phyloP scores from a whole-genome alignment of 35 echinoderm and acorn worm genomes.

The Hemicentrotus pulcherrimus region DNA sequence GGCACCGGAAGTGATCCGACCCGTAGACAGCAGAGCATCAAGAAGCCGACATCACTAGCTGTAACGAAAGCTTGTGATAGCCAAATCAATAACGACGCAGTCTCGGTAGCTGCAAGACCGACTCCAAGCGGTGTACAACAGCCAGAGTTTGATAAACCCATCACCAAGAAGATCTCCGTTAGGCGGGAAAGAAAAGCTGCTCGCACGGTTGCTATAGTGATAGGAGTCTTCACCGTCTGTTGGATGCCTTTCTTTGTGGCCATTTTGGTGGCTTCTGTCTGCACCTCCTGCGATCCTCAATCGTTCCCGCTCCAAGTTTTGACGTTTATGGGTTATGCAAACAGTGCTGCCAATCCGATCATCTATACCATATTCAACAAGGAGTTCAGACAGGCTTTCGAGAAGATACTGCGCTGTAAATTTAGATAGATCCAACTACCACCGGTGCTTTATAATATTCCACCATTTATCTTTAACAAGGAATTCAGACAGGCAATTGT shows the following conservation, averaged over 20 bases:
- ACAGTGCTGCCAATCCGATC: conserved; percentile 62
- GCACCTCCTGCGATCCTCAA: conserved; percentile 9
- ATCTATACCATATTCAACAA: conserved; percentile 76
- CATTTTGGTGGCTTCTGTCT: conserved; percentile 37
- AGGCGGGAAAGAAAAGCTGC: conserved; percentile 65
- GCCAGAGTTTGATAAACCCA: not conserved
- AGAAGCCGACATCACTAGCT: not conserved
- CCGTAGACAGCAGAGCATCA: not conserved
- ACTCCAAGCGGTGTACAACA: not conserved
- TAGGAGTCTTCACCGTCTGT: conserved; percentile 72
- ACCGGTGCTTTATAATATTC: not conserved
- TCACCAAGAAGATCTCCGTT: conserved; percentile 45
- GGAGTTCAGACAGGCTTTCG: conserved; percentile 62
- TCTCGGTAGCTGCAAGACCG: not conserved
- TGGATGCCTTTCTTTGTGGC: conserved; percentile 69
- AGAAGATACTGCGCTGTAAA: not conserved
- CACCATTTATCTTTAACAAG: too few species aligned
- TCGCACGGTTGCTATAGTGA: conserved; percentile 60
- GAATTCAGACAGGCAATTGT: too few species aligned
- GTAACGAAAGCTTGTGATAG: not conserved
- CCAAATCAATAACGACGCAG: not conserved
- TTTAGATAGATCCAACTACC: not conserved
- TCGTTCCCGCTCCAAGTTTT: conserved; percentile 10
- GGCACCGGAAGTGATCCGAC: not conserved
- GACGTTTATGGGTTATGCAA: conserved; percentile 59